phyloP scores from a whole-genome alignment of 1,140 invertebrate species.

The Glomeris maerens region DNA sequence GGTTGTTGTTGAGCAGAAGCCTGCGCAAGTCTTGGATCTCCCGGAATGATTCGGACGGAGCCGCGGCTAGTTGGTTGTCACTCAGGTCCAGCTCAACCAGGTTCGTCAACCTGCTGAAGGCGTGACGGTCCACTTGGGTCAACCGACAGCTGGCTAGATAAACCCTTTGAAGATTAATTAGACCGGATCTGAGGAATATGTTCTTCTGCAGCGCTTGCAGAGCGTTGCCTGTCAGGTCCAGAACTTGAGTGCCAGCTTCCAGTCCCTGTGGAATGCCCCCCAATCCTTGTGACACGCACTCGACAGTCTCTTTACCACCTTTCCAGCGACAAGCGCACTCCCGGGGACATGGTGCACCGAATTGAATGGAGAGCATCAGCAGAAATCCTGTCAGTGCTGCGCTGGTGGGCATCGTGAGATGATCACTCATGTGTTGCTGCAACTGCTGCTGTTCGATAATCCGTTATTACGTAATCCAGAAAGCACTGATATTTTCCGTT shows the following conservation, averaged over 20 bases:
- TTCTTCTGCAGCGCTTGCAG: slow-evolving; percentile 56
- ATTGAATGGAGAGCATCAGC: too few species aligned
- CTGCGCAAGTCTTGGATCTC: slow-evolving; percentile 57
- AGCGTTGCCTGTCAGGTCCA: slow-evolving; percentile 68
- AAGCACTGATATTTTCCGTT: too few species aligned
- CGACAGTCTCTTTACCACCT: slow-evolving; percentile 74
- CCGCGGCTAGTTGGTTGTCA: slow-evolving; percentile 45
- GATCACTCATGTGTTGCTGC: too few species aligned
- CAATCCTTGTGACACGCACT: slow-evolving; percentile 26
- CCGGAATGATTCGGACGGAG: slow-evolving; percentile 53
- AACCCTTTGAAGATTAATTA: slow-evolving; percentile 75
- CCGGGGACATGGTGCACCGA: slow-evolving; percentile 48
- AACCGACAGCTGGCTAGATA: slow-evolving; percentile 61
- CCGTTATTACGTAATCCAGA: too few species aligned
- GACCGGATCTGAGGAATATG: slow-evolving; percentile 55
- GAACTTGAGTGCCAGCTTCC: slow-evolving; percentile 71
- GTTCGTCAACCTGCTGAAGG: slow-evolving; percentile 69
- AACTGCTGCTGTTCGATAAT: too few species aligned
- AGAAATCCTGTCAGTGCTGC: too few species aligned
- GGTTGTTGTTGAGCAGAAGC: slow-evolving; percentile 53
- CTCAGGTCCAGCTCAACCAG: slow-evolving; percentile 66
- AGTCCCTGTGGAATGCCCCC: slow-evolving; percentile 50
- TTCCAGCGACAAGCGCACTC: slow-evolving; percentile 80
- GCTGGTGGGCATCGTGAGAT: too few species aligned
- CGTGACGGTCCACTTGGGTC: slow-evolving; percentile 57